Evolutionary conservation across 1,140 invertebrate genomes (phyloP).

Genomic region (Carposina sasakii): DNA sequence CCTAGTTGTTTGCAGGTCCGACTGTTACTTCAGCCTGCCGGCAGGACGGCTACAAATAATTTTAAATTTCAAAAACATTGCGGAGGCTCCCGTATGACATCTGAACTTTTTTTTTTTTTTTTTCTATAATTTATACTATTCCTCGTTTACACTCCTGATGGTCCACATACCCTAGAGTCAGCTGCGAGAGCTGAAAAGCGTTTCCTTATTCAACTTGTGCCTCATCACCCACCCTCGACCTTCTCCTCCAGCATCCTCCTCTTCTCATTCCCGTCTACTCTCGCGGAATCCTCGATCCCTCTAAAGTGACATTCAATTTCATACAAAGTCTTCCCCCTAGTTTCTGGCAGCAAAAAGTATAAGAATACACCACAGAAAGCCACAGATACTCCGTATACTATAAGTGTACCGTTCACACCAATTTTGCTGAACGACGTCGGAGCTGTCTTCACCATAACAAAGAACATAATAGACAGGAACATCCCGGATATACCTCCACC

Average conservation of each 20-base stretch:
- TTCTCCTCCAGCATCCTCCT: conserved; percentile 55
- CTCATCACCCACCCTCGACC: conserved; percentile 50
- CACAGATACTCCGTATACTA: conserved; percentile 73
- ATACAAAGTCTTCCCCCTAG: conserved; percentile 78
- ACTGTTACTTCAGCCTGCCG: too few species aligned
- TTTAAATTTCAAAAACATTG: not conserved
- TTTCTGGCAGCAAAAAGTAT: conserved; percentile 78
- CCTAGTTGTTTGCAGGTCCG: too few species aligned
- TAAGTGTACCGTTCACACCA: conserved; percentile 74
- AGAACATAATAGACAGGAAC: conserved; percentile 75
- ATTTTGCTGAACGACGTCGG: conserved; percentile 68
- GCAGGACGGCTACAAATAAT: too few species aligned
- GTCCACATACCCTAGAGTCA: conserved; percentile 35
- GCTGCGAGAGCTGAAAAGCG: conserved; percentile 39
- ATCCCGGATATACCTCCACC: conserved; percentile 73
- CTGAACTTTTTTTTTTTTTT: not conserved
- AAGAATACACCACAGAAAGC: conserved; percentile 74
- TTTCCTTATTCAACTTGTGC: conserved; percentile 29
- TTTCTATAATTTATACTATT: conserved; percentile 3
- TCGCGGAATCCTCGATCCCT: conserved; percentile 28
- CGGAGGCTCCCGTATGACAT: not conserved
- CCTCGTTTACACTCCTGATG: conserved; percentile 11
- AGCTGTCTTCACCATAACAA: conserved; percentile 77
- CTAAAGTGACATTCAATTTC: conserved; percentile 74
- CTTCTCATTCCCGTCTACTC: conserved; percentile 33